Percentiles rank a stretch among this genome's conserved stretches.
Conservation (phyloP, 2,888 invertebrate genomes). For the Rhodophaea formosa region DNA sequence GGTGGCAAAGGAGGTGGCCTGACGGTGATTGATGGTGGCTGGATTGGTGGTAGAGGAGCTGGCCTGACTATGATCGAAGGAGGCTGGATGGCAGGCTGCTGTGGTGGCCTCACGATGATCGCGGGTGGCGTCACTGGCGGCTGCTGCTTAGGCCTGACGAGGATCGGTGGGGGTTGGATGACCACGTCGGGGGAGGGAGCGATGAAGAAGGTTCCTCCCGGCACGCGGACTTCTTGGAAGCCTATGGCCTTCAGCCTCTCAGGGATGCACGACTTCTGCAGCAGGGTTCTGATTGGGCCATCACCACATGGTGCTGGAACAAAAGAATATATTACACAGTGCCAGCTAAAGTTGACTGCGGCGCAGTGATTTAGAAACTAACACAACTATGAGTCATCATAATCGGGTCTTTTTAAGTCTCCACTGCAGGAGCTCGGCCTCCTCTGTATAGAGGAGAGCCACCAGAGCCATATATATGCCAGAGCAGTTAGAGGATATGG, state of each 20-base stretch:
- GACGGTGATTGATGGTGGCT: constrained; percentile 51
- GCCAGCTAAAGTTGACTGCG: too few species aligned
- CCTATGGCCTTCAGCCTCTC: constrained; percentile 44
- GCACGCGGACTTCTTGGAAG: constrained; percentile 52
- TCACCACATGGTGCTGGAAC: constrained; percentile 54
- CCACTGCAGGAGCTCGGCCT: too few species aligned
- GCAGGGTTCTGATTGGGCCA: constrained; percentile 44
- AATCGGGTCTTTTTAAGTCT: too few species aligned
- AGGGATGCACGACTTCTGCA: constrained; percentile 35
- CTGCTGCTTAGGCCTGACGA: constrained; percentile 47
- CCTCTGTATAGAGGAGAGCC: too few species aligned
- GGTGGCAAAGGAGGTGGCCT: constrained; percentile 40
- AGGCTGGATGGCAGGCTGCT: constrained; percentile 42
- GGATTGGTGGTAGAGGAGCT: constrained; percentile 43
- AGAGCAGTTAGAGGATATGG: too few species aligned
- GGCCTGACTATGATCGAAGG: constrained; percentile 47
- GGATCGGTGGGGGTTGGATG: constrained; percentile 61
- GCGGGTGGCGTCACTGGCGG: constrained; percentile 47
- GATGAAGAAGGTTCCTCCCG: constrained; percentile 58
- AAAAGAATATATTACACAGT: neutral
- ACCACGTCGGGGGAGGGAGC: constrained; percentile 51
- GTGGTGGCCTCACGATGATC: constrained; percentile 45
- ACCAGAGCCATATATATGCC: too few species aligned
- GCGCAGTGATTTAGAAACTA: too few species aligned
- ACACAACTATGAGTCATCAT: too few species aligned